Evolutionary conservation across 2,113 vertebrate species (phyloP).

Genomic region (Tetrao urogallus): DNA sequence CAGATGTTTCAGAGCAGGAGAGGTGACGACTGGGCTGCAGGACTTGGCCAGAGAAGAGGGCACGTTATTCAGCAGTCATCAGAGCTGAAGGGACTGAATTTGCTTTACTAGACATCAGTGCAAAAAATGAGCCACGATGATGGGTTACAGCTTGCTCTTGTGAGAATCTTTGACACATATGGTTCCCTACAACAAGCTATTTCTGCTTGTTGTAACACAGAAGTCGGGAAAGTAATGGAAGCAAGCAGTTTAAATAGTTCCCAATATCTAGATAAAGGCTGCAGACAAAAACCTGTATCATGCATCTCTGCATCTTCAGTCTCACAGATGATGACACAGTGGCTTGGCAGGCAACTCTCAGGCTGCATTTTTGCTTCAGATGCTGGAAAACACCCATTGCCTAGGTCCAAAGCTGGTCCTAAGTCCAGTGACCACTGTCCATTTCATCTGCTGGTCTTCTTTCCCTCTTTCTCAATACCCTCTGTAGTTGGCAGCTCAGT

Average conservation of each 20-base stretch:
- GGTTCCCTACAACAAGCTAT: neutral
- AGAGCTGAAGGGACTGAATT: neutral
- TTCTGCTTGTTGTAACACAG: neutral
- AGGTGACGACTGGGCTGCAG: slow-evolving; percentile 1
- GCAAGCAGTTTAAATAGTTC: neutral
- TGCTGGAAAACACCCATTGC: neutral
- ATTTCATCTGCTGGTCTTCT: neutral
- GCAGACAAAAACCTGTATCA: neutral
- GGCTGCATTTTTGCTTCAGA: neutral
- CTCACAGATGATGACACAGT: neutral
- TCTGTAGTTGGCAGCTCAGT: neutral
- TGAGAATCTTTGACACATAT: neutral
- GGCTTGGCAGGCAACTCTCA: neutral
- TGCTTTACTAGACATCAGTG: neutral
- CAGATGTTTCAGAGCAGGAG: neutral
- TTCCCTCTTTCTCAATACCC: neutral
- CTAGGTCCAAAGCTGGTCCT: neutral
- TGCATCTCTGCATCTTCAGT: neutral
- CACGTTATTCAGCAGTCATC: neutral
- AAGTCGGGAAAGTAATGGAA: neutral
- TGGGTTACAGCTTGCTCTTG: neutral
- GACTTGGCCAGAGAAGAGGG: neutral
- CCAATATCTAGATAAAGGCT: neutral
- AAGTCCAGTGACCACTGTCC: neutral
- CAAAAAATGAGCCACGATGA: accelerated